A percentile compares a stretch with the other conserved stretches of the same genome.
phyloP scores from a whole-genome alignment of 2,797 vertebrate species.

The Acanthurus lineatus region DNA sequence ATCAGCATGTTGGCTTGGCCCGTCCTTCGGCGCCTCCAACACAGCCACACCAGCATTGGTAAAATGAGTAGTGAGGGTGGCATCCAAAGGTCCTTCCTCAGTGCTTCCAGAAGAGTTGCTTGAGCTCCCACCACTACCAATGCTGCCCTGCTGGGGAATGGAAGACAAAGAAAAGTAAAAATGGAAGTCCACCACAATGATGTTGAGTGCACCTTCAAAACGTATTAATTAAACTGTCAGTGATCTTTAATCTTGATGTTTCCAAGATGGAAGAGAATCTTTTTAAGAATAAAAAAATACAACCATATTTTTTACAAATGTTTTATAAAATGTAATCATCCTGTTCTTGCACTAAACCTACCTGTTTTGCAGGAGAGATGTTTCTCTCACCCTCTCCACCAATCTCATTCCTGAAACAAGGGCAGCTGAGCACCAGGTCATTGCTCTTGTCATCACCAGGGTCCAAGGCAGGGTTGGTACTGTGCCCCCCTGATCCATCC shows the following conservation, averaged over 20 bases:
- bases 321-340: neutral
- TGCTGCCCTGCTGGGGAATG: slow-evolving; percentile 86
- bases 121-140: slow-evolving; percentile 91
- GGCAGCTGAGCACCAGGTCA: slow-evolving; percentile 97
- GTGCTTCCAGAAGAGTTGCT: slow-evolving; percentile 88
- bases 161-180: slow-evolving; percentile 30
- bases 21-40: slow-evolving; percentile 94
- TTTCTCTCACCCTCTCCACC: slow-evolving; percentile 96
- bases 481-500: slow-evolving; percentile 86
- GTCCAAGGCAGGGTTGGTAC: slow-evolving; percentile 87
- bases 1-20: slow-evolving; percentile 91
- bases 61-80: slow-evolving; percentile 92
- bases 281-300: neutral
- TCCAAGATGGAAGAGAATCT: neutral
- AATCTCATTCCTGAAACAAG: slow-evolving; percentile 98
- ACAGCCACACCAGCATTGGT: slow-evolving; percentile 97
- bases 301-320: neutral
- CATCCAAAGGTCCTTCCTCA: slow-evolving; percentile 94
- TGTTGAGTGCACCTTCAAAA: slow-evolving; percentile 2
- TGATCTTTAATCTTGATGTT: neutral
- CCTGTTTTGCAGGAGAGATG: slow-evolving; percentile 91
- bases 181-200: neutral
- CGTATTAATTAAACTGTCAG: neutral
- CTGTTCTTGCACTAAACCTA: slow-evolving; percentile 37
- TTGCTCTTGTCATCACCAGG: slow-evolving; percentile 98